phyloP scores from a whole-genome alignment of 2,113 vertebrate species.

The Cichladusa arquata region DNA sequence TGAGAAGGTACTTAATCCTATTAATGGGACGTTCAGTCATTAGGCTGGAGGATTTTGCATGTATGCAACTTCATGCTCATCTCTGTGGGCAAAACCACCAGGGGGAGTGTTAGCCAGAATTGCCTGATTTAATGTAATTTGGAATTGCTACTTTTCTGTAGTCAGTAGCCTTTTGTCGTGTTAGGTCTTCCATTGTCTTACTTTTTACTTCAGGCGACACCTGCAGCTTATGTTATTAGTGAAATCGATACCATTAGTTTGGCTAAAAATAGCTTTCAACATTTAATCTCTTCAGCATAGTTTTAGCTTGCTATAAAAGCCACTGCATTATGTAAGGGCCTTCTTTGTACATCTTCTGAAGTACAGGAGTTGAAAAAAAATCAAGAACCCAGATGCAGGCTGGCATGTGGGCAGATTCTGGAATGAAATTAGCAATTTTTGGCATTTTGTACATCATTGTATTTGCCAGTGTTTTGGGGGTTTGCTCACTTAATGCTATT shows the following conservation, averaged over 20 bases:
- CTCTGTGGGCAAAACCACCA: constrained; percentile 55
- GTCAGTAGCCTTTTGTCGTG: not conserved
- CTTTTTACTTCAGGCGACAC: not conserved
- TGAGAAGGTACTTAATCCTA: constrained; percentile 78
- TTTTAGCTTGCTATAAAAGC: constrained; percentile 11
- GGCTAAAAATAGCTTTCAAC: constrained; percentile 37
- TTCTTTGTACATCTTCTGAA: not conserved
- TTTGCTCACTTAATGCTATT: not conserved
- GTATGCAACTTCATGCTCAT: not conserved
- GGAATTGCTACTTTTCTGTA: not conserved
- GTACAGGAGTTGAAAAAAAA: not conserved
- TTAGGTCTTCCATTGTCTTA: not conserved
- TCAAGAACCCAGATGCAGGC: not conserved
- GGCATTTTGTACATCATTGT: not conserved
- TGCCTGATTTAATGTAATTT: not conserved
- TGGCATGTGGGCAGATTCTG: not conserved
- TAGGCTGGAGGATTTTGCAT: constrained; percentile 27
- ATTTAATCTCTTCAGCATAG: constrained; percentile 13
- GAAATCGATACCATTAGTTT: not conserved
- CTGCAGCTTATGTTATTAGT: constrained; percentile 7
- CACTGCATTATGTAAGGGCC: not conserved
- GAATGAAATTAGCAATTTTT: not conserved
- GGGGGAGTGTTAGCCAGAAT: constrained; percentile 58
- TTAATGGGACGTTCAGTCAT: constrained; percentile 66
- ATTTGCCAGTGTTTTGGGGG: not conserved